Evolutionary conservation across 2,113 vertebrate species (phyloP).

Genomic region (Vulpes lagopus): DNA sequence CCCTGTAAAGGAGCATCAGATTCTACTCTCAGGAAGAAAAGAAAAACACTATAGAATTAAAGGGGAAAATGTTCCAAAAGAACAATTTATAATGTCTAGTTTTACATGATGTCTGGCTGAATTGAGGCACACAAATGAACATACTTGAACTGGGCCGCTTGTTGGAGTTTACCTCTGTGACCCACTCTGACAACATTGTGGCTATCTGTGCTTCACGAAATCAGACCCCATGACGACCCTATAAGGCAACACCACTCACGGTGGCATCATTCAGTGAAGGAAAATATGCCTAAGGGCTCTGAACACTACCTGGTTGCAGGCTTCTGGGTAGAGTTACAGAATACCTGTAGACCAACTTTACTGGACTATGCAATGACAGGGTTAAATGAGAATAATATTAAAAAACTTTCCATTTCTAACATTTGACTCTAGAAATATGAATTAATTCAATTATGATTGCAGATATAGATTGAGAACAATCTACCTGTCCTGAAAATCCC

Average conservation of each 20-base stretch:
- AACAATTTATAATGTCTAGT: not conserved
- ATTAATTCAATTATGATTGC: not conserved
- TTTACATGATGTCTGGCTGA: not conserved
- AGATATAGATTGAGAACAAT: not conserved
- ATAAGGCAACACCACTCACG: not conserved
- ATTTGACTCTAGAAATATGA: not conserved
- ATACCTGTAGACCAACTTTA: not conserved
- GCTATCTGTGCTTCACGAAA: not conserved
- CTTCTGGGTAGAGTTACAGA: not conserved
- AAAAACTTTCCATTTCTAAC: not conserved
- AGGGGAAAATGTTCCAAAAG: not conserved
- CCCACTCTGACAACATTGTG: not conserved
- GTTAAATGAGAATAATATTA: not conserved
- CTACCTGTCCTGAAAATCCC: not conserved
- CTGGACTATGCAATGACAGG: not conserved
- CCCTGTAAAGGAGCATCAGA: not conserved
- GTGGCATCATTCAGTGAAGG: not conserved
- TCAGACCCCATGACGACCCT: not conserved
- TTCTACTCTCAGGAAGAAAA: not conserved
- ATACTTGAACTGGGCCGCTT: not conserved
- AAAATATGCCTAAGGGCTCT: not conserved
- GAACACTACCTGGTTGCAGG: not conserved
- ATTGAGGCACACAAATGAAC: not conserved
- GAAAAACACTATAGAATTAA: slow-evolving; percentile 33
- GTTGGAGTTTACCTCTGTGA: not conserved